Percentiles rank a stretch among this genome's conserved stretches.
These are phyloP conservation scores for Acrobasis repandana DNA, from an alignment of 2,888 invertebrate genomes.

Conservation along the genomic window DNA sequence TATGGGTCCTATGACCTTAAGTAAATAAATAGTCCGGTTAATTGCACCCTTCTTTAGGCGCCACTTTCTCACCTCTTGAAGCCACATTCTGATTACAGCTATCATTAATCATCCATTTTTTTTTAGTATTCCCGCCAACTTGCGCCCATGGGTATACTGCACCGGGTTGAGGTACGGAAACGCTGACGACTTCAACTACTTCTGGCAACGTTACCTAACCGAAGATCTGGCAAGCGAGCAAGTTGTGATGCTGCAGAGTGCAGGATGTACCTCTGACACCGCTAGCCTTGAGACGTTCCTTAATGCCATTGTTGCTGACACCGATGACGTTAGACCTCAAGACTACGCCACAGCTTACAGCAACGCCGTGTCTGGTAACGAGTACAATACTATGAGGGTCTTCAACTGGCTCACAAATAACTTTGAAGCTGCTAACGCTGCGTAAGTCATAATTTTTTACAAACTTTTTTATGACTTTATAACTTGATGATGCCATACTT, in stretches of 20 bases:
- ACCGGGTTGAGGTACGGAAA: conserved; percentile 85
- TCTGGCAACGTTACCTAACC: conserved; percentile 84
- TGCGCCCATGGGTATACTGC: conserved; percentile 89
- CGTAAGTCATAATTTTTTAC: conserved; percentile 44
- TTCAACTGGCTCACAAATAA: conserved; percentile 78
- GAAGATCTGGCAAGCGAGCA: conserved; percentile 87
- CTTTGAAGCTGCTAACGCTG: conserved; percentile 37
- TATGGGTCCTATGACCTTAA: too few species aligned
- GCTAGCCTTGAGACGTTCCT: conserved; percentile 55
- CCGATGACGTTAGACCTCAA: conserved; percentile 63
- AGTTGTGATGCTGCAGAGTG: conserved; percentile 83
- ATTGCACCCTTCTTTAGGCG: too few species aligned
- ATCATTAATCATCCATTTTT: not conserved
- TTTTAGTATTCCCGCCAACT: conserved; percentile 61
- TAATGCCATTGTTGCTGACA: conserved; percentile 49
- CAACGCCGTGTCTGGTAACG: conserved; percentile 79
- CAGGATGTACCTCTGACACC: conserved; percentile 86
- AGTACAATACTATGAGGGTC: conserved; percentile 79
- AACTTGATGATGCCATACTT: too few species aligned
- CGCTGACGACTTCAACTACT: conserved; percentile 84
- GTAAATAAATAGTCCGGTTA: too few species aligned
- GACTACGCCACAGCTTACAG: conserved; percentile 65
- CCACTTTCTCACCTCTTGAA: too few species aligned
- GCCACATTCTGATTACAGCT: not conserved
- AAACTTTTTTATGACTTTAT: not conserved